A percentile compares a stretch with the other conserved stretches of the same genome.
Conservation (phyloP, 1,140 invertebrate species). For the Caerostris darwini region DNA sequence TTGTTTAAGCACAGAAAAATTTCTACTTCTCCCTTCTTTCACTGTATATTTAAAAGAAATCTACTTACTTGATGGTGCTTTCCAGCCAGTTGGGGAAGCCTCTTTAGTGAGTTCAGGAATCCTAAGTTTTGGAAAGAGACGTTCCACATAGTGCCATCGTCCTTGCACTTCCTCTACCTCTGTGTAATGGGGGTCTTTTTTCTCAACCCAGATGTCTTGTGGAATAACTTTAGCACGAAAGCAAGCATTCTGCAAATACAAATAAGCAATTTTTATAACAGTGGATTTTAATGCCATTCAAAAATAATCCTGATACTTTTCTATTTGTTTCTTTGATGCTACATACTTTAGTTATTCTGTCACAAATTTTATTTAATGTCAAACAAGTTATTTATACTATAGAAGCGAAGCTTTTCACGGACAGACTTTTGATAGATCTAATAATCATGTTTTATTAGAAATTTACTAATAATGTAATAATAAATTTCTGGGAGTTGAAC, state of each 20-base stretch:
- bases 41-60: no score
- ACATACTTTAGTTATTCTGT: background rate
- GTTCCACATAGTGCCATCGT: constrained; percentile 78
- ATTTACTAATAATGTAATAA: no score
- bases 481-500: no score
- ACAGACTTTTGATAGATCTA: no score
- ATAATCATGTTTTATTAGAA: no score
- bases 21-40: no score
- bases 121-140: constrained; percentile 76
- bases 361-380: background rate
- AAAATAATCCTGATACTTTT: background rate
- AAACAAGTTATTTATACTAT: no score
- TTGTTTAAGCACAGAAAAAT: no score
- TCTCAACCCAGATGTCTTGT: constrained; percentile 69
- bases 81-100: constrained; percentile 63
- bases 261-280: background rate
- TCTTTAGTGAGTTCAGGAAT: constrained; percentile 36
- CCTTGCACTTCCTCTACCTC: constrained; percentile 66
- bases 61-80: constrained; percentile 70
- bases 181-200: constrained; percentile 57
- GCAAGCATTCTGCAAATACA: background rate
- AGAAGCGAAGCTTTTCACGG: no score
- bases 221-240: constrained; percentile 36
- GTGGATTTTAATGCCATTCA: background rate
- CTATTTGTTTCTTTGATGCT: background rate